These are phyloP conservation scores for Yponomeuta plumbellus DNA, from an alignment of 2,888 invertebrate genomes.

Conservation along the genomic window DNA sequence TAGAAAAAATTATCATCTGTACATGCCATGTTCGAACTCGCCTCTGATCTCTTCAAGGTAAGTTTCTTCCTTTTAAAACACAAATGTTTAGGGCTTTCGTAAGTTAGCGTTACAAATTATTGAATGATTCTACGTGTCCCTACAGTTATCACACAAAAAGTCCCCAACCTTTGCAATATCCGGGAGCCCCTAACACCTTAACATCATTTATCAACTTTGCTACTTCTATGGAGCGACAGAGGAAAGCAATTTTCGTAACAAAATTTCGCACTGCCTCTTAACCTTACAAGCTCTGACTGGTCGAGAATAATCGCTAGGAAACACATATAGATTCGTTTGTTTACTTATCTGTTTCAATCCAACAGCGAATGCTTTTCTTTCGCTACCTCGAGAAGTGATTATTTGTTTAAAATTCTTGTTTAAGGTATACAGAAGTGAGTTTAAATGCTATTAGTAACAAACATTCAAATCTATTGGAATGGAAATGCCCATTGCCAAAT, in stretches of 20 bases:
- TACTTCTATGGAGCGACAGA: conserved; percentile 1
- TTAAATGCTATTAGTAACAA: background rate
- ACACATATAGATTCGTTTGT: background rate
- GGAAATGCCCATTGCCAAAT: no score
- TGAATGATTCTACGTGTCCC: background rate
- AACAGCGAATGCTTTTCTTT: background rate
- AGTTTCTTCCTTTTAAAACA: no score
- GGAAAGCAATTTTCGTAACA: background rate
- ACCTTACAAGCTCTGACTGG: background rate
- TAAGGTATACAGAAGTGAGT: background rate
- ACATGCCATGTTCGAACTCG: no score
- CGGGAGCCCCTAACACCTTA: background rate
- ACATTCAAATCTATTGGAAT: no score
- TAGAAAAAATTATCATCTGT: no score
- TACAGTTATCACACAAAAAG: background rate
- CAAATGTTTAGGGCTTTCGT: no score
- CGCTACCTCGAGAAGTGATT: background rate
- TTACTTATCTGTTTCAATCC: background rate
- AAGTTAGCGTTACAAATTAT: no score
- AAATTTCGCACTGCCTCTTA: background rate
- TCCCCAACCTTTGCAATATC: background rate
- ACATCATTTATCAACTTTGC: background rate
- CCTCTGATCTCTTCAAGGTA: no score
- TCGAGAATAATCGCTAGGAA: background rate
- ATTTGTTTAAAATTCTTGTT: background rate